Base-by-base conservation (phyloP, 2,113 vertebrate species). In the Rafetus swinhoei region DNA sequence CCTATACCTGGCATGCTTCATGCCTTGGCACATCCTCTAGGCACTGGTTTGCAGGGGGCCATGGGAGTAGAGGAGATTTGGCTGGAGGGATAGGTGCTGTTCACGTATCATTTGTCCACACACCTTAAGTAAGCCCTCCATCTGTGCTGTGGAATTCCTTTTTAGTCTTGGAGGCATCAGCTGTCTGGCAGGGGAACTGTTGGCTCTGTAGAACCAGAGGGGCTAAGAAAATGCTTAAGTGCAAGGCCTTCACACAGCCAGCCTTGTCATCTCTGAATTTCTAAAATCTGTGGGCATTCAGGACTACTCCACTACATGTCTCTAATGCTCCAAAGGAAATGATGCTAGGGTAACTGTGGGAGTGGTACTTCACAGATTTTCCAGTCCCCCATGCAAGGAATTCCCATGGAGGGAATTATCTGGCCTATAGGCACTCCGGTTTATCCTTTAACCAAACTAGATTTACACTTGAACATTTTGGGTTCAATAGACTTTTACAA, bases 371-470 rank as follows among this genome's bases (percentile, higher is more conserved):
- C 22, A 0, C 53, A 45, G 0, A 0, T 74, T 27, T 90, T 55
- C 81, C 92, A 27, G 82, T 86, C 77, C 7, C 57, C 13, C 5
- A 1, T 81, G 6, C 32, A 89, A 19, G 55, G 79, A 53, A 0
- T 85, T 91, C 88, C 56, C 45, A 76, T 39, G 2, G 59, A 45
- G 65, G n/a, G 5, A 45, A 11, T 53, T 84, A 32, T n/a, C 15
- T 83, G 60, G 18, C 10, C 10, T 35, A 7, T 21, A 81, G 76
- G 50, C 89, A 94, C 13, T 29, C 54, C n/a, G 15, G 39, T 55
- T 62, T 74, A 0, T 79, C 69, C 53, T 74, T 69, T 65, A 45
- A 13, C 0, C 0, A 65, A 18, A 55, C 52, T 76, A 7, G 7
- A 76, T 87, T 81, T 85, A 12, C 69, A 69, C 2, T 9, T 60